phyloP scores from a whole-genome alignment of 2,797 vertebrate genomes.

The Chaenodraco wilsoni region DNA sequence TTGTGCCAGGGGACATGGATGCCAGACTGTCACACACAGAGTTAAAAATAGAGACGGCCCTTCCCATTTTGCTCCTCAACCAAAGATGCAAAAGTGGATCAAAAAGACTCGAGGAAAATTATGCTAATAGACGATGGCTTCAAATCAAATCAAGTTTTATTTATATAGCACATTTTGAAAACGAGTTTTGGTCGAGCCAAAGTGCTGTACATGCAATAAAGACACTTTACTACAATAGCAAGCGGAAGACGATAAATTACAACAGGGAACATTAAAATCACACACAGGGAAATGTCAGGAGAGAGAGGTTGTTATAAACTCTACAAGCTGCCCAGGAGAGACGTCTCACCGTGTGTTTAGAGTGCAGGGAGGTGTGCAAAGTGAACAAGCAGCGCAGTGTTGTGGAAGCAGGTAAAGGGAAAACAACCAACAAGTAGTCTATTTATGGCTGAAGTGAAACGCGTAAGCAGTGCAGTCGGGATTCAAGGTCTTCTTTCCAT shows the following conservation, averaged over 20 bases:
- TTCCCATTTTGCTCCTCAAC: conserved; percentile 20
- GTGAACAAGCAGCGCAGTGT: conserved; percentile 49
- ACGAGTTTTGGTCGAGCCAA: too few relatives aligned
- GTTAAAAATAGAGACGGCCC: conserved; percentile 44
- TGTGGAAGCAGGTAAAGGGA: conserved; percentile 33
- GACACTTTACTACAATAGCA: too few relatives aligned
- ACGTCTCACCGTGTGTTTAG: conserved; percentile 33
- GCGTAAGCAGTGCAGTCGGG: conserved; percentile 9
- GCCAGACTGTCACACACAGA: conserved; percentile 39
- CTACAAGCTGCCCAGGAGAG: conserved; percentile 26
- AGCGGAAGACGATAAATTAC: too few relatives aligned
- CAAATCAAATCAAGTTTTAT: too few relatives aligned
- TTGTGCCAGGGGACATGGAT: conserved; percentile 53
- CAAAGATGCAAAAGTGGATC: conserved; percentile 3
- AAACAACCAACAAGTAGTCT: conserved; percentile 32
- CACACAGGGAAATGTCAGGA: background rate
- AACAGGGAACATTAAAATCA: too few relatives aligned
- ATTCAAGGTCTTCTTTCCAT: conserved; percentile 17
- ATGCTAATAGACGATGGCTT: conserved; percentile 30
- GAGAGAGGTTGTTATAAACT: conserved; percentile 21
- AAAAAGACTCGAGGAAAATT: conserved; percentile 22
- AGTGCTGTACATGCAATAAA: too few relatives aligned
- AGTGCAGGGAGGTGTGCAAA: conserved; percentile 41
- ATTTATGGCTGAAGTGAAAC: conserved; percentile 22
- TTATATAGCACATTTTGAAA: too few relatives aligned